A percentile compares a stretch with the other conserved stretches of the same genome.
Evolutionary conservation across 2,888 invertebrate species (phyloP).

Genomic region (Lycophotia porphyrea): DNA sequence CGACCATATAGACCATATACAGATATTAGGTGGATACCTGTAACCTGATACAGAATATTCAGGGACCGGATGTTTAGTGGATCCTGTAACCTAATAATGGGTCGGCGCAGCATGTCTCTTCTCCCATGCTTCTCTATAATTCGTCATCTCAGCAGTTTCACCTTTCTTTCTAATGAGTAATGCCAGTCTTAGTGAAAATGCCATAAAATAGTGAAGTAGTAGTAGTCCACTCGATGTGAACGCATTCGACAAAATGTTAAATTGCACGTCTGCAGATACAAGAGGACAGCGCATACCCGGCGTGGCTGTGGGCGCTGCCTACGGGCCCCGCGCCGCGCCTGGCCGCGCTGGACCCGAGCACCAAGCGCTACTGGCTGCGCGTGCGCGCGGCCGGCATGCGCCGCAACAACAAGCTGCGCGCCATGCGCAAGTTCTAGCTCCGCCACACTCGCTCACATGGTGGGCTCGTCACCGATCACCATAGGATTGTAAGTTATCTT

Average conservation of each 20-base stretch:
- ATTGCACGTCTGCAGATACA: slow-evolving; percentile 72
- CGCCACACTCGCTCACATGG: no score
- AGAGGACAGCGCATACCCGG: slow-evolving; percentile 93
- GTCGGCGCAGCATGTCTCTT: no score
- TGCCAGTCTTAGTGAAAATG: neutral
- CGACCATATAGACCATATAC: no score
- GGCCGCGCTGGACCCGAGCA: slow-evolving; percentile 94
- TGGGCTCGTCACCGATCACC: no score
- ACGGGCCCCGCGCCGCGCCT: slow-evolving; percentile 91
- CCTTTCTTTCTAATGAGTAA: neutral
- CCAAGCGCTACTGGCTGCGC: slow-evolving; percentile 95
- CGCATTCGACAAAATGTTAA: neutral
- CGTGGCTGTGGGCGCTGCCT: slow-evolving; percentile 96
- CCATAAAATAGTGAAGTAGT: neutral
- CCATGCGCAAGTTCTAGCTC: slow-evolving; percentile 91
- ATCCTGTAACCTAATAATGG: no score
- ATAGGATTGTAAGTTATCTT: no score
- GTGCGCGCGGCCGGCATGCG: slow-evolving; percentile 92
- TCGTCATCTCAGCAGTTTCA: neutral
- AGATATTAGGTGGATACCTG: no score
- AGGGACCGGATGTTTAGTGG: no score
- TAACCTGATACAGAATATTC: no score
- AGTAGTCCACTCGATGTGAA: neutral
- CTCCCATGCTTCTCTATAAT: neutral
- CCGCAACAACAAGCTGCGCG: slow-evolving; percentile 91